phyloP scores from a whole-genome alignment of 2,888 invertebrate genomes.

The Sarcophaga rosellei region DNA sequence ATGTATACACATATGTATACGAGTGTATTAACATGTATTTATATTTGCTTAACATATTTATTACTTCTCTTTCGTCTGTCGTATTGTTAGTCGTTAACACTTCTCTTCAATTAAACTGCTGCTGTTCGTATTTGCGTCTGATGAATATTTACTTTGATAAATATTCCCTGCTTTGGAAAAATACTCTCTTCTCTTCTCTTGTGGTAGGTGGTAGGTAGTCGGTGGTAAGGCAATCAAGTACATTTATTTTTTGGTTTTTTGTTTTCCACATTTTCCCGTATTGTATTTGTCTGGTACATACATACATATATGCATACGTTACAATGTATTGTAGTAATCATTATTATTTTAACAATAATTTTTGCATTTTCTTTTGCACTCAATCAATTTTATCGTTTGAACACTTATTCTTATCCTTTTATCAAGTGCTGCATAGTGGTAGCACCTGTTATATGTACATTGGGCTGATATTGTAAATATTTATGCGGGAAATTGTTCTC shows the following conservation, averaged over 20 bases:
- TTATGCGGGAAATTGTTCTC: neutral
- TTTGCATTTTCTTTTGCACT: neutral
- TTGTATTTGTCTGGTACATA: neutral
- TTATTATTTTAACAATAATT: conserved; percentile 40
- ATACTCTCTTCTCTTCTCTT: neutral
- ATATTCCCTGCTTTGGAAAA: neutral
- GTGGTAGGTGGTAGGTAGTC: too few relatives aligned
- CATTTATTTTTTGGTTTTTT: neutral
- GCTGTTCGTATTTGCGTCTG: conserved; percentile 3
- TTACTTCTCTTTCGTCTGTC: neutral
- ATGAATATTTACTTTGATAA: conserved; percentile 13
- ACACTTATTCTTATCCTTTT: conserved; percentile 1
- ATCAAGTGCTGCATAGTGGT: neutral
- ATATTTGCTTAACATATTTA: conserved; percentile 21
- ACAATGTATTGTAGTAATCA: conserved; percentile 36
- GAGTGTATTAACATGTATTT: neutral
- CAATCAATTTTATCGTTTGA: neutral
- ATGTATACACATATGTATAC: neutral
- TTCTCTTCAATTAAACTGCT: conserved; percentile 12
- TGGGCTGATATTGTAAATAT: neutral
- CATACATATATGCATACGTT: neutral
- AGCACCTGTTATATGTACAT: neutral
- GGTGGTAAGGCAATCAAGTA: neutral
- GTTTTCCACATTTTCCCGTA: neutral
- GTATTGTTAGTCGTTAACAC: conserved; percentile 7